phyloP scores from a whole-genome alignment of 2,797 vertebrate genomes.

The Amblyopsis hoosieri region DNA sequence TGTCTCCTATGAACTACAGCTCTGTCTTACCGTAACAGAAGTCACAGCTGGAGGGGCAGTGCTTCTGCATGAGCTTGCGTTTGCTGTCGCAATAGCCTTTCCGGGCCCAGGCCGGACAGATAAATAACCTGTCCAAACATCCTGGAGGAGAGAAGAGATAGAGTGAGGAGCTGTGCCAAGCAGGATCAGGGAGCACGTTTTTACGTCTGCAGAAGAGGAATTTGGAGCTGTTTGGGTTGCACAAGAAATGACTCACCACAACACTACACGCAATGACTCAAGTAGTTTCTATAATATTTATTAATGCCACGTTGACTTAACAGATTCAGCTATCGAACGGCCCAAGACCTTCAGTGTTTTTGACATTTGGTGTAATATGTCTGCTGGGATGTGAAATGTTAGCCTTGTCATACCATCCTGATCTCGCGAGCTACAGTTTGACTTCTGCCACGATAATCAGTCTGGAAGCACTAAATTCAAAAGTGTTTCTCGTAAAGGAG shows the following conservation, averaged over 20 bases:
- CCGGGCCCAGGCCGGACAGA: slow-evolving; percentile 88
- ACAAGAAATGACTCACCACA: slow-evolving; percentile 57
- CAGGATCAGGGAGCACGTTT: slow-evolving; percentile 40
- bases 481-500: too few relatives aligned
- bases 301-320: slow-evolving; percentile 57
- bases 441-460: too few relatives aligned
- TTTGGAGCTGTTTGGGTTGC: slow-evolving; percentile 44
- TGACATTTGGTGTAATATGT: slow-evolving; percentile 1
- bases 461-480: too few relatives aligned
- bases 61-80: slow-evolving; percentile 90
- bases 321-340: slow-evolving; percentile 25
- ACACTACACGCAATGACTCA: slow-evolving; percentile 48
- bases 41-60: slow-evolving; percentile 94
- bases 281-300: slow-evolving; percentile 52
- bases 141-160: slow-evolving; percentile 74
- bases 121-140: slow-evolving; percentile 90
- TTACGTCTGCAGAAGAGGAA: slow-evolving; percentile 48
- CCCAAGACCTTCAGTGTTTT: slow-evolving; percentile 27
- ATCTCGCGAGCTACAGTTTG: too few relatives aligned
- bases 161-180: slow-evolving; percentile 20
- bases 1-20: slow-evolving; percentile 15
- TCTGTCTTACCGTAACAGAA: slow-evolving; percentile 91
- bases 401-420: slow-evolving; percentile 3
- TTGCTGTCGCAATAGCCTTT: slow-evolving; percentile 90
- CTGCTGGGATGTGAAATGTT: slow-evolving; percentile 7